These are phyloP conservation scores for Tadarida brasiliensis DNA, from an alignment of 2,797 vertebrate genomes.

Conservation along the genomic window DNA sequence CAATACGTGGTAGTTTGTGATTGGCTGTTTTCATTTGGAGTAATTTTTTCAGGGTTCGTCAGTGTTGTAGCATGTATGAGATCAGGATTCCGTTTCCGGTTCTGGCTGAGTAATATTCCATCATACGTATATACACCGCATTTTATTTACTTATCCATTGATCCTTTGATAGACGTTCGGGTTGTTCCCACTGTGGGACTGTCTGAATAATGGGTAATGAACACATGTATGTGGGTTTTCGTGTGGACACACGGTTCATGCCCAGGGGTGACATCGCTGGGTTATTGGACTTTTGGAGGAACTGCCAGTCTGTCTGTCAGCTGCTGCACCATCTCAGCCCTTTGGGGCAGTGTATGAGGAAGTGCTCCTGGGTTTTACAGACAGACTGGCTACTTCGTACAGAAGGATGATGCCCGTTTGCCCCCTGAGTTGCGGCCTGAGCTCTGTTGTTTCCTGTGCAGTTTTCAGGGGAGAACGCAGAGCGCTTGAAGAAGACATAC, in stretches of 20 bases:
- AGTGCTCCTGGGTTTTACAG: background rate
- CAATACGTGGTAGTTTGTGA: background rate
- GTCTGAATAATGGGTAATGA: background rate
- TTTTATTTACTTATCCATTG: background rate
- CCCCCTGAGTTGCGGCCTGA: rapidly evolving
- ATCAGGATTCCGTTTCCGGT: background rate
- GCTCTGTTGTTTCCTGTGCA: slow-evolving; percentile 80
- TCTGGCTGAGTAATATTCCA: background rate
- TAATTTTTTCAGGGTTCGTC: background rate
- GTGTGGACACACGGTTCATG: background rate
- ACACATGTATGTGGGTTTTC: background rate
- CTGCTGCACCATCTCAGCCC: background rate
- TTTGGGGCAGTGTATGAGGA: background rate
- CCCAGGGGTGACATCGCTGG: background rate
- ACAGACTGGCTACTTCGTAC: background rate
- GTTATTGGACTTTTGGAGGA: background rate
- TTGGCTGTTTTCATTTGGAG: background rate
- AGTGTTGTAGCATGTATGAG: background rate
- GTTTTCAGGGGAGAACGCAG: slow-evolving; percentile 95
- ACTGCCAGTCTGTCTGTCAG: background rate
- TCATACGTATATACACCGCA: background rate
- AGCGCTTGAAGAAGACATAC: slow-evolving; percentile 95
- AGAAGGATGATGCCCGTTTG: rapidly evolving
- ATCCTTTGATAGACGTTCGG: background rate
- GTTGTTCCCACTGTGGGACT: background rate